A percentile compares a stretch with the other conserved stretches of the same genome.
phyloP scores from a whole-genome alignment of 2,113 vertebrate species.

The Echinops telfairi region DNA sequence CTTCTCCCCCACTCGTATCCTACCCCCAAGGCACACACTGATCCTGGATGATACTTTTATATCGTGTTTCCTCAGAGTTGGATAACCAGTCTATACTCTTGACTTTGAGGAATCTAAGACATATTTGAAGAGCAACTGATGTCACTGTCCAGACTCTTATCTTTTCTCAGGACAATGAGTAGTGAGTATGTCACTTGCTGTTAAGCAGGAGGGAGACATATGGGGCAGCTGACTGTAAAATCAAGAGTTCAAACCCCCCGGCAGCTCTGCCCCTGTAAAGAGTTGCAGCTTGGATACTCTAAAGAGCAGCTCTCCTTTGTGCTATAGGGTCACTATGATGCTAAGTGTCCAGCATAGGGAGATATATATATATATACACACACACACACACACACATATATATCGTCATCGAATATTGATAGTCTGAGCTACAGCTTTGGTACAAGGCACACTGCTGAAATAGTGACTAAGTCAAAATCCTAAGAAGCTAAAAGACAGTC shows the following conservation, averaged over 20 bases:
- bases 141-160: constrained; percentile 20
- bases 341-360: too few species aligned
- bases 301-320: too few species aligned
- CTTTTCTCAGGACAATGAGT: constrained; percentile 25
- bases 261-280: too few species aligned
- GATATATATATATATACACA: too few species aligned
- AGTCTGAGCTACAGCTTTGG: not conserved
- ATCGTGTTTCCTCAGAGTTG: not conserved
- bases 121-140: constrained; percentile 48
- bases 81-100: not conserved
- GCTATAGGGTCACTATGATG: too few species aligned
- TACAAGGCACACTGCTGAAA: not conserved
- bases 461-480: constrained; percentile 3
- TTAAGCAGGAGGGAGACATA: not conserved
- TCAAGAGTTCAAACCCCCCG: too few species aligned
- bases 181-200: constrained; percentile 35
- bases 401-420: not conserved
- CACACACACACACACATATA: not conserved
- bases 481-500: not conserved
- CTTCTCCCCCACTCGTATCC: not conserved
- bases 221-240: too few species aligned
- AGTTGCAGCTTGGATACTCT: too few species aligned
- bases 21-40: not conserved
- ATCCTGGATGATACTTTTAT: not conserved
- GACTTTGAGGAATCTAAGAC: constrained; percentile 45